Base-by-base conservation (phyloP, 2,113 vertebrate genomes). In the Chloropsis cyanopogon region DNA sequence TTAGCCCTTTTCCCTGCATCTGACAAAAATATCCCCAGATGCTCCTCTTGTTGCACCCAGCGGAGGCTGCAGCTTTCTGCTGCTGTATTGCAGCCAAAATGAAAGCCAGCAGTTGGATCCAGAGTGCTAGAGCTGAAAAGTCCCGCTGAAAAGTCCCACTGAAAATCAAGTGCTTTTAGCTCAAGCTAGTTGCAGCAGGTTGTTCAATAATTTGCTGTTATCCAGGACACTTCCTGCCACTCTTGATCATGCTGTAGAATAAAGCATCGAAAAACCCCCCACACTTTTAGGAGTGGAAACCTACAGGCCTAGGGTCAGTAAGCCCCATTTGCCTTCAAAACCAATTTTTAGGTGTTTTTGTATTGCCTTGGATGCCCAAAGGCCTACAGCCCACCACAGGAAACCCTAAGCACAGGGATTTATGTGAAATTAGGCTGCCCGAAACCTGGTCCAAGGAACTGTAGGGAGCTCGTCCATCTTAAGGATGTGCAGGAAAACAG, bases 181-280 rank as follows among this genome's bases (percentile, higher is more conserved):
- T 81, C 21, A 69, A 14, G 14, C 12, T 70, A 6, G 31, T 83
- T 92, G 46, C n/a, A 81, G 60, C 23, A 73, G 13, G 14, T 60
- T 50, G 23, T n/a, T 7, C 2, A 82, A 44, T 39, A 56, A 41
- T 49, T 83, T 69, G 17, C 46, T 88, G 10, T 46, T 26, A 61
- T 11, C 20, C 13, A 37, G 41, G 37, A 65, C 23, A 11, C 12
- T 69, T 90, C 20, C 26, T 64, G 35, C 11, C 29, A 20, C 4
- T 70, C 52, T 69, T 65, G 25, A 8, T 59, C 21, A 19, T 44
- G 10, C 5, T 76, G 5, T 39, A 53, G 54, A 82, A 56, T 35
- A 37, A 69, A 92, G 52, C 11, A 37, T 57, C 0, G 0, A 1
- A 53, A 42, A 3, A 2, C 2, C 0, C 2, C 2, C 5, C n/a